phyloP scores from a whole-genome alignment of 2,888 invertebrate genomes.

The Dioctria rufipes region DNA sequence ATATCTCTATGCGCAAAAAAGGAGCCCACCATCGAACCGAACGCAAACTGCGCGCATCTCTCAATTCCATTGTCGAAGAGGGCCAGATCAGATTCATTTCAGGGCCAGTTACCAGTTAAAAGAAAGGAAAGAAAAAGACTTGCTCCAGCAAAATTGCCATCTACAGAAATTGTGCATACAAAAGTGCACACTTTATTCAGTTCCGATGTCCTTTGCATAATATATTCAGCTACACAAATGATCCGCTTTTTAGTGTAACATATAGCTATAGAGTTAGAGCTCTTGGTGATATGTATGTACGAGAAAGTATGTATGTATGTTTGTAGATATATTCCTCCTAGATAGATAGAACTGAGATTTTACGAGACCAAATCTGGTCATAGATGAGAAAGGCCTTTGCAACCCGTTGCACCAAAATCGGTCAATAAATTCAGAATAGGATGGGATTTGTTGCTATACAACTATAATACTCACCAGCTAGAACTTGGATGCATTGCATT shows the following conservation, averaged over 20 bases:
- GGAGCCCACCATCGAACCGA: neutral
- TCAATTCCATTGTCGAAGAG: constrained; percentile 21
- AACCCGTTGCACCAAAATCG: constrained; percentile 51
- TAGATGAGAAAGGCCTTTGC: constrained; percentile 42
- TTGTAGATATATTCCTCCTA: neutral
- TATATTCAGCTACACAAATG: constrained; percentile 47
- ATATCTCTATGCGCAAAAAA: constrained; percentile 12
- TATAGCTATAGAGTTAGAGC: neutral
- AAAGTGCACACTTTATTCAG: constrained; percentile 7
- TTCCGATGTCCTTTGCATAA: constrained; percentile 48
- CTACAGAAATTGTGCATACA: constrained; percentile 44
- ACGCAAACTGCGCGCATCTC: constrained; percentile 5
- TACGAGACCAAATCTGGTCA: constrained; percentile 39
- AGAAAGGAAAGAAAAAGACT: neutral
- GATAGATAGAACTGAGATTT: constrained; percentile 44
- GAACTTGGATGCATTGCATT: constrained; percentile 30
- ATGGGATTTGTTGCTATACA: neutral
- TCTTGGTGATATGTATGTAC: too few relatives aligned
- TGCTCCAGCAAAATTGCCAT: constrained; percentile 41
- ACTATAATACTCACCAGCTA: too few relatives aligned
- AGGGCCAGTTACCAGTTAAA: constrained; percentile 19
- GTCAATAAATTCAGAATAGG: constrained; percentile 41
- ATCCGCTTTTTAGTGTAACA: constrained; percentile 49
- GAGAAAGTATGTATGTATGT: too few relatives aligned
- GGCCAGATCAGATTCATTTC: constrained; percentile 25